These are phyloP conservation scores for Ganaspis sp. DNA, from an alignment of 1,140 invertebrate genomes.

Conservation along the genomic window DNA sequence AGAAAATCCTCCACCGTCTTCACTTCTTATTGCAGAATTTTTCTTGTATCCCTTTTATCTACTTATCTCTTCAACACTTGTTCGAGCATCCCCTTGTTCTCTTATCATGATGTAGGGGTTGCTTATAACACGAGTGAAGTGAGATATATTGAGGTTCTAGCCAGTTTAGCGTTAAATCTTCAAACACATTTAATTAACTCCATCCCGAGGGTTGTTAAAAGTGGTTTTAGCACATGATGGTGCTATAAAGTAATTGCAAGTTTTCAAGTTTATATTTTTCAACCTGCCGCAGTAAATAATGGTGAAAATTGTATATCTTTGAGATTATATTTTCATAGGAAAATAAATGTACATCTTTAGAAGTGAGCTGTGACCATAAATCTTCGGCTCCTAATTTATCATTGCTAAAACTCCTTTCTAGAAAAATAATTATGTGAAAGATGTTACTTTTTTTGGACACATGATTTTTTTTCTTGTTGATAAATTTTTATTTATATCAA, in stretches of 20 bases:
- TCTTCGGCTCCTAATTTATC: background rate
- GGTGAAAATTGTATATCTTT: background rate
- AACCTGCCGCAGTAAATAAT: background rate
- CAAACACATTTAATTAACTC: background rate
- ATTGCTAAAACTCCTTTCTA: background rate
- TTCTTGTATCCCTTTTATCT: background rate
- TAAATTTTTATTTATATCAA: background rate
- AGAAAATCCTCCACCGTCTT: background rate
- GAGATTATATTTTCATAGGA: no score
- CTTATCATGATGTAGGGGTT: conserved; percentile 7
- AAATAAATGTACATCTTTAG: no score
- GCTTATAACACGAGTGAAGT: conserved; percentile 10
- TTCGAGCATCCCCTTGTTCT: background rate
- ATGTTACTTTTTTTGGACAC: background rate
- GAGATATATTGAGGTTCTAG: background rate
- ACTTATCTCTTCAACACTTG: background rate
- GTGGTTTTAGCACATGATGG: background rate
- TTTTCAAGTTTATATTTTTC: background rate
- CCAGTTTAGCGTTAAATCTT: background rate
- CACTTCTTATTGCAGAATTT: background rate
- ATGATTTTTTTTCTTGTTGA: background rate
- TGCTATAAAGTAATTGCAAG: background rate
- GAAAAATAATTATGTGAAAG: background rate
- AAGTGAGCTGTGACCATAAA: no score
- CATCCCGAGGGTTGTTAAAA: background rate